These are phyloP conservation scores for Napeogenes sylphis DNA, from an alignment of 2,888 invertebrate genomes.

Conservation along the genomic window DNA sequence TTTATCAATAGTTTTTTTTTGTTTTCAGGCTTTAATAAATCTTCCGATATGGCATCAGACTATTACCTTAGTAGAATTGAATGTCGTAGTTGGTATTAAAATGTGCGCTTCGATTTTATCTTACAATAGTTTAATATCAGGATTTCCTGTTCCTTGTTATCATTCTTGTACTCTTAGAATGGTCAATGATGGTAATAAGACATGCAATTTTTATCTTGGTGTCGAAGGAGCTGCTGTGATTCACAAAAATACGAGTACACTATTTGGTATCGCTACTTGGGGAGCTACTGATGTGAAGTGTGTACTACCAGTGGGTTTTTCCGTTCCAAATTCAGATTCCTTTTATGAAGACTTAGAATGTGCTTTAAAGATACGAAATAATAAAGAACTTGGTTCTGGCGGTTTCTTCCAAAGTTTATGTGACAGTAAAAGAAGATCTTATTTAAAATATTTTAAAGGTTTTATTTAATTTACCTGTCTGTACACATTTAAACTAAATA, in stretches of 20 bases:
- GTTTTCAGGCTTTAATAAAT: constrained; percentile 36
- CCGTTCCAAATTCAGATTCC: constrained; percentile 46
- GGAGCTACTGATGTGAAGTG: constrained; percentile 32
- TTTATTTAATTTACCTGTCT: constrained; percentile 7
- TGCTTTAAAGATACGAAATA: constrained; percentile 44
- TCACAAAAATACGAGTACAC: constrained; percentile 34
- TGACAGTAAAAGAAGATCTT: constrained; percentile 21
- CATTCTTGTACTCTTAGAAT: constrained; percentile 44
- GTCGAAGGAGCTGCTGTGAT: constrained; percentile 52
- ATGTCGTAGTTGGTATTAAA: constrained; percentile 40
- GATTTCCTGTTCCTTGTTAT: constrained; percentile 53
- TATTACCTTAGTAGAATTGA: constrained; percentile 40
- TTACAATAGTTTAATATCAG: constrained; percentile 26
- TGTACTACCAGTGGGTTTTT: constrained; percentile 54
- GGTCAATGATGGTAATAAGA: constrained; percentile 19
- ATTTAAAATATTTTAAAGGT: not conserved
- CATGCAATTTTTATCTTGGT: constrained; percentile 45
- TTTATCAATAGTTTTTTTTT: not conserved
- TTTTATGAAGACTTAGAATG: constrained; percentile 50
- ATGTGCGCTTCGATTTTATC: constrained; percentile 44
- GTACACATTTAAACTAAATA: not conserved
- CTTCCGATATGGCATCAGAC: constrained; percentile 26
- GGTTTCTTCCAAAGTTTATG: constrained; percentile 51
- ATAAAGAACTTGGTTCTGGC: constrained; percentile 18
- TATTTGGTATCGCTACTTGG: constrained; percentile 60